A percentile compares a stretch with the other conserved stretches of the same genome.
Evolutionary conservation across 1,140 invertebrate species (phyloP).

Genomic region (Belonocnema kinseyi): DNA sequence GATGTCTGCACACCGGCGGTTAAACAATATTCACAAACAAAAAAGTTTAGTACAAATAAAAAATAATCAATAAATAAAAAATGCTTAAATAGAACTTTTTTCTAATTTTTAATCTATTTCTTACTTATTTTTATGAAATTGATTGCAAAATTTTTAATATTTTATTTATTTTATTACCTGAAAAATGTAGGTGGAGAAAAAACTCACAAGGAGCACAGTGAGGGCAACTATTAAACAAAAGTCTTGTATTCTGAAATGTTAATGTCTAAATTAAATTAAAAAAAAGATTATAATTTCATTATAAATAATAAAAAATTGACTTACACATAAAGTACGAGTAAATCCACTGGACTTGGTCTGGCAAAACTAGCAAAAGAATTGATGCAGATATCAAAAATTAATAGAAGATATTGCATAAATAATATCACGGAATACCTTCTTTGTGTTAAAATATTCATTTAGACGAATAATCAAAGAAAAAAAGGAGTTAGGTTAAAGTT

Average conservation of each 20-base stretch:
- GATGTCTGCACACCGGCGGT: no score
- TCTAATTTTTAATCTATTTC: no score
- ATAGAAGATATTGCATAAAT: conserved; percentile 66
- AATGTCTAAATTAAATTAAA: conserved; percentile 13
- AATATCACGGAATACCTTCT: conserved; percentile 66
- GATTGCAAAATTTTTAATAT: not conserved
- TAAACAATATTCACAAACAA: no score
- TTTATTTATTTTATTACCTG: conserved; percentile 76
- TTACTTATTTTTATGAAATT: no score
- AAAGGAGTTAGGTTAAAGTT: not conserved
- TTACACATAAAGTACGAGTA: conserved; percentile 70
- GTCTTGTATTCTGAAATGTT: conserved; percentile 81
- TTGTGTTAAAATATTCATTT: conserved; percentile 67
- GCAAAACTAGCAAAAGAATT: conserved; percentile 71
- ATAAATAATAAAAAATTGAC: conserved; percentile 42
- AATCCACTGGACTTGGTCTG: conserved; percentile 61
- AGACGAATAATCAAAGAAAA: not conserved
- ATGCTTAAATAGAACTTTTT: no score
- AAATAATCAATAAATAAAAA: no score
- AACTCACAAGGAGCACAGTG: conserved; percentile 79
- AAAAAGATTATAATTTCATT: conserved; percentile 3
- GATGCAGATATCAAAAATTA: conserved; percentile 68
- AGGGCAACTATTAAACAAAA: conserved; percentile 81
- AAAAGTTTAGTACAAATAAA: no score
- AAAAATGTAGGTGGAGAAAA: conserved; percentile 85